A percentile compares a stretch with the other conserved stretches of the same genome.
phyloP scores from a whole-genome alignment of 2,888 invertebrate species.

The Vanessa cardui region DNA sequence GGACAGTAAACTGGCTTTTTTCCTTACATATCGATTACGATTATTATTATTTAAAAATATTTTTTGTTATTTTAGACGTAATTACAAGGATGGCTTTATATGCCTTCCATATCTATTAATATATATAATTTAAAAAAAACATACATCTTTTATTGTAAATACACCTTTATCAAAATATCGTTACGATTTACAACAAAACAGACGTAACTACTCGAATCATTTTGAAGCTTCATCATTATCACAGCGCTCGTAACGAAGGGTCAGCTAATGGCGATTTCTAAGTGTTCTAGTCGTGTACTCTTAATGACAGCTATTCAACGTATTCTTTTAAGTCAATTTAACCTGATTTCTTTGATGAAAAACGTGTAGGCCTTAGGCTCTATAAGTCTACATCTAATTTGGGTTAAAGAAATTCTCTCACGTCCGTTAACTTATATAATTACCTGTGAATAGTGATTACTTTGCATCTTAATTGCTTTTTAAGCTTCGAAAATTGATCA shows the following conservation, averaged over 20 bases:
- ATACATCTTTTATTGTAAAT: no score
- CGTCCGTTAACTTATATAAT: constrained; percentile 22
- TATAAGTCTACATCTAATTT: constrained; percentile 14
- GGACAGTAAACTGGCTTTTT: no score
- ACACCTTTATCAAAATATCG: no score
- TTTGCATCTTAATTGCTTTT: background rate
- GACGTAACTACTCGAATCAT: no score
- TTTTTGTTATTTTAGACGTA: no score
- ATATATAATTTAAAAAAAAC: no score
- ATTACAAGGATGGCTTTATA: no score
- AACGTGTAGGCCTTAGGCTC: constrained; percentile 8
- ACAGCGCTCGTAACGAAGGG: background rate
- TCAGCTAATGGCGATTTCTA: background rate
- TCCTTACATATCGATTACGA: no score
- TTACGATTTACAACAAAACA: no score
- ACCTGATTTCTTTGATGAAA: constrained; percentile 25
- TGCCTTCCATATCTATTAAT: no score
- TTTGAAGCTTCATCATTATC: no score
- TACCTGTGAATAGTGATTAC: background rate
- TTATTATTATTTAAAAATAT: no score
- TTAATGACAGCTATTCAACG: constrained; percentile 6
- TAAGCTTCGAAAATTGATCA: background rate
- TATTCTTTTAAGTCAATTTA: constrained; percentile 12
- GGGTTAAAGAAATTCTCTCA: constrained; percentile 27
- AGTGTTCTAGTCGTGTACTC: background rate